Percentiles rank a stretch among this genome's conserved stretches.
Evolutionary conservation across 2,113 vertebrate genomes (phyloP).

Genomic region (Neogobius melanostomus): DNA sequence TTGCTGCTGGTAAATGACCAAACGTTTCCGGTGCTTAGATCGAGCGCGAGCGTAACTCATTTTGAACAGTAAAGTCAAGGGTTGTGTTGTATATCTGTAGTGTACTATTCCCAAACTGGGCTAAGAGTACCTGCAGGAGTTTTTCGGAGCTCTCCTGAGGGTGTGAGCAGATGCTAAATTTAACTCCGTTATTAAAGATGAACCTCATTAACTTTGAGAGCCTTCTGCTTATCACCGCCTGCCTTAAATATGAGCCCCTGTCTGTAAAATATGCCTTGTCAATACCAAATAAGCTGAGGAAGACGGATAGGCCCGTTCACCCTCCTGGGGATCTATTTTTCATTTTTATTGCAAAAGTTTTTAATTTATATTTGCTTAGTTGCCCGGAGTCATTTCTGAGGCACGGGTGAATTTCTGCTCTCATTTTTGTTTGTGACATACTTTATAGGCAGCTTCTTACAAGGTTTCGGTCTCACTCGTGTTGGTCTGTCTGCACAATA

Average conservation of each 20-base stretch:
- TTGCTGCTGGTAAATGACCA: background rate
- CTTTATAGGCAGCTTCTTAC: background rate
- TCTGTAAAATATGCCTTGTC: constrained; percentile 37
- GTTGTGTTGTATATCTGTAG: constrained; percentile 15
- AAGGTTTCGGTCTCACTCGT: background rate
- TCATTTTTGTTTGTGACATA: background rate
- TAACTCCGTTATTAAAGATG: constrained; percentile 63
- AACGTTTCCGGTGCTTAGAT: background rate
- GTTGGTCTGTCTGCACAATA: constrained; percentile 1
- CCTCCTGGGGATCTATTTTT: background rate
- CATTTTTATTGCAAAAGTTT: constrained; percentile 3
- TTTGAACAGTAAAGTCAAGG: background rate
- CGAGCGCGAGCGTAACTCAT: background rate
- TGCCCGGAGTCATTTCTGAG: background rate
- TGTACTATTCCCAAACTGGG: constrained; percentile 60
- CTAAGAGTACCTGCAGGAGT: constrained; percentile 64
- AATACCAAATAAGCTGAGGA: constrained; percentile 13
- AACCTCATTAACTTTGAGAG: constrained; percentile 60
- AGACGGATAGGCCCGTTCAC: background rate
- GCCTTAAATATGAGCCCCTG: constrained; percentile 34
- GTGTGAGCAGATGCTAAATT: constrained; percentile 55
- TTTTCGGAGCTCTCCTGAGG: constrained; percentile 50
- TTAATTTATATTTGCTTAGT: constrained; percentile 1
- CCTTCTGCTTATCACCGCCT: constrained; percentile 46
- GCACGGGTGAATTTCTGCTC: background rate